Base-by-base conservation (phyloP, 2,888 invertebrate species). In the Aphidoletes aphidimyza region DNA sequence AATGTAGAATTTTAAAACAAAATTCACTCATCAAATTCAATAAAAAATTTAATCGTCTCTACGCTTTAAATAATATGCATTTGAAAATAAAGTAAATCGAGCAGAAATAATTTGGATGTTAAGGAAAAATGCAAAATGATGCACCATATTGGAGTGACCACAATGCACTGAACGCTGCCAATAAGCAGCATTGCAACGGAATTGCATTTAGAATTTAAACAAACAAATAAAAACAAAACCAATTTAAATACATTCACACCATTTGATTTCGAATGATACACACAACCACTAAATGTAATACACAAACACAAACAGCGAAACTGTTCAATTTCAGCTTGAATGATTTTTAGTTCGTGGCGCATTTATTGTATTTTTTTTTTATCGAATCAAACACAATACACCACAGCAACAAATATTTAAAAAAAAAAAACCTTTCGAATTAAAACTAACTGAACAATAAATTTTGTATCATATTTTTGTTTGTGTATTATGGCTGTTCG, bases 401-500 rank as follows among this genome's bases (percentile, higher is more conserved):
- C 69, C 69, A 69, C 22, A 22, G 26, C 2, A 54, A 69, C 14
- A n/a, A 14, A 30, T 69, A 11, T 47, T 47, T 47, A 14, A 47
- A 14, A 47, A 19, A 47, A 17, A 47, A 47, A 8, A 17, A 47
- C 17, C n/a, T 3, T 3, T 22, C n/a, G 6, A 54, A 54, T 26
- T 5, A 30, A n/a, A 30, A 69, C 69, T 69, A 30, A 69, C 17
- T 69, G 69, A 54, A 69, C 3, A 9, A 14, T 1, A 30, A 30
- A 26, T 19, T 17, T 17, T 54, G 54, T 54, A 36, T n/a, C n/a
- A n/a, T n/a, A 36, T 78, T 36, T 81, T 19, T 81, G 81, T 37
- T 81, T 81, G n/a, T 81, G 81, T 81, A 81, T 81, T 81, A 81
- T 81, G 81, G 81, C 81, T 81, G 78, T 78, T 78, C 36, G 36